A percentile compares a stretch with the other conserved stretches of the same genome.
Conservation (phyloP, 1,140 invertebrate genomes). For the Hormaphis cornu region DNA sequence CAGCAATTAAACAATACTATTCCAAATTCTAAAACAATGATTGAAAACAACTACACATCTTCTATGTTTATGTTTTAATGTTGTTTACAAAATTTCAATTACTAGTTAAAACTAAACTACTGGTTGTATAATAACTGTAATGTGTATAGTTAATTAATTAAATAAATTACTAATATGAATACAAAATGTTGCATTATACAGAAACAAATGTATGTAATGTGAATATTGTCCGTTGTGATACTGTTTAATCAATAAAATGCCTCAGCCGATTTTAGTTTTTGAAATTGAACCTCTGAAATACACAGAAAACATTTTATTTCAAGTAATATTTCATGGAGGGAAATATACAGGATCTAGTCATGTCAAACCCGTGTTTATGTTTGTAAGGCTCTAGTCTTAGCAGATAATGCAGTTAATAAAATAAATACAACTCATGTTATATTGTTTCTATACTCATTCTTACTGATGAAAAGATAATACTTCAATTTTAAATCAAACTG, state of each 20-base stretch:
- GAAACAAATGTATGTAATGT: background rate
- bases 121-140: background rate
- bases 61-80: background rate
- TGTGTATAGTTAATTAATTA: background rate
- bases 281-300: conserved; percentile 29
- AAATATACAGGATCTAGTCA: no score
- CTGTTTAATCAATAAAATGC: background rate
- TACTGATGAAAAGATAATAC: no score
- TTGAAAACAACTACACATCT: background rate
- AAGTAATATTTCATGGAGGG: no score
- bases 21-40: background rate
- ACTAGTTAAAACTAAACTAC: background rate
- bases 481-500: no score
- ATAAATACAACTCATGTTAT: no score
- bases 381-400: no score
- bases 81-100: background rate
- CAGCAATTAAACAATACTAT: background rate
- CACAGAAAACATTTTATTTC: background rate
- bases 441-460: no score
- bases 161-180: no score
- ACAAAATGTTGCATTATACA: background rate
- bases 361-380: no score
- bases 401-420: no score
- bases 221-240: background rate
- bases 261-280: conserved; percentile 30